Percentiles rank a stretch among this genome's conserved stretches.
phyloP scores from a whole-genome alignment of 2,888 invertebrate species.

The Caenorhabditis auriculariae region DNA sequence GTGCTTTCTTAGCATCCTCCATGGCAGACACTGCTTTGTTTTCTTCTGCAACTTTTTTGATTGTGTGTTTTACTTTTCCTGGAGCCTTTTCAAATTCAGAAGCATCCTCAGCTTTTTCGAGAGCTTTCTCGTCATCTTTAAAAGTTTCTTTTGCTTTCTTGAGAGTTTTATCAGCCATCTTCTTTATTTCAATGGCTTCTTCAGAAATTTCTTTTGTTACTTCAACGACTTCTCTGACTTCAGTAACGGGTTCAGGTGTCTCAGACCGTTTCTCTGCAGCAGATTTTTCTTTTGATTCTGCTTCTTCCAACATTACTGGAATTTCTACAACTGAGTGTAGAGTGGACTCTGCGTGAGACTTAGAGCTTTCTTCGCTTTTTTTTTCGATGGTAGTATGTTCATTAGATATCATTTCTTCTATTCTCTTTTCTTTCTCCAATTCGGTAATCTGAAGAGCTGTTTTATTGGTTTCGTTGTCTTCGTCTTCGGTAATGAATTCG shows the following conservation, averaged over 20 bases:
- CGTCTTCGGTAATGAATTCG: constrained; percentile 26
- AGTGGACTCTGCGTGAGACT: no score
- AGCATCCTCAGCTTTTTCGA: constrained; percentile 4
- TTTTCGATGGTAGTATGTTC: not conserved
- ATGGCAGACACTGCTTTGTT: no score
- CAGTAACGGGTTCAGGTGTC: not conserved
- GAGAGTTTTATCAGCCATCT: constrained; percentile 2
- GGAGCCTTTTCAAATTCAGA: constrained; percentile 5
- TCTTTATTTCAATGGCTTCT: constrained; percentile 1
- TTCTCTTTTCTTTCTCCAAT: constrained; percentile 1
- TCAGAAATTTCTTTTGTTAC: not conserved
- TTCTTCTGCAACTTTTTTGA: not conserved
- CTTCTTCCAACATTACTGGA: not conserved
- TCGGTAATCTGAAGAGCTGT: not conserved
- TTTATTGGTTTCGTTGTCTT: constrained; percentile 2
- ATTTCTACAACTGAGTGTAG: not conserved
- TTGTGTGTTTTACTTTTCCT: not conserved
- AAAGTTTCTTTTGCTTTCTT: constrained; percentile 8
- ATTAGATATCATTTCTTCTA: not conserved
- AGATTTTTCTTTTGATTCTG: constrained; percentile 3
- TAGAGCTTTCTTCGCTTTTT: not conserved
- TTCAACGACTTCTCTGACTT: not conserved
- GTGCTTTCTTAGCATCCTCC: not conserved
- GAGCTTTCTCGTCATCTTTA: constrained; percentile 5
- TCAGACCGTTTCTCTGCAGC: not conserved